phyloP scores from a whole-genome alignment of 2,888 invertebrate genomes.

The Chalcis sispes region DNA sequence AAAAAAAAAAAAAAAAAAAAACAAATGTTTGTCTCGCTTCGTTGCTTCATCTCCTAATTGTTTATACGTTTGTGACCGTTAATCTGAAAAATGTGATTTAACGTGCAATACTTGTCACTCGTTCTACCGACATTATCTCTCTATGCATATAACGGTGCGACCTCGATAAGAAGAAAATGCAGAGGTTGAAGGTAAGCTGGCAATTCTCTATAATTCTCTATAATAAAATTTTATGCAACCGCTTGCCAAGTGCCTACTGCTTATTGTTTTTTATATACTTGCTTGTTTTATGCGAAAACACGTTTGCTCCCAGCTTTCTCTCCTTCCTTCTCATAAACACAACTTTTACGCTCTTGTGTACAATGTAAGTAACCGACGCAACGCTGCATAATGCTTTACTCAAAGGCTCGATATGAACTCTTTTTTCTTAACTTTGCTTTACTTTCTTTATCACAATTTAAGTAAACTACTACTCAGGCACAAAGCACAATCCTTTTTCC shows the following conservation, averaged over 20 bases:
- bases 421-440: no score
- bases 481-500: no score
- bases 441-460: no score
- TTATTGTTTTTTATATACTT: not conserved
- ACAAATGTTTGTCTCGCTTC: no score
- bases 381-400: no score
- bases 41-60: not conserved
- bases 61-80: not conserved
- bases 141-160: no score
- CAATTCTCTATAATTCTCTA: constrained; percentile 10
- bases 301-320: not conserved
- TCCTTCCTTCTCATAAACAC: not conserved
- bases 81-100: constrained; percentile 21
- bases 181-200: constrained; percentile 5
- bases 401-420: no score
- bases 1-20: not conserved
- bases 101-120: constrained; percentile 1
- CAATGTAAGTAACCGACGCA: no score
- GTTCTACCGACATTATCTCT: not conserved
- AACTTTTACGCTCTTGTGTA: not conserved
- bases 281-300: not conserved
- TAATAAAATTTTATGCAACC: constrained; percentile 32
- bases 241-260: not conserved
- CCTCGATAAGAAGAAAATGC: constrained; percentile 5
- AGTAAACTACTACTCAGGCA: no score